Base-by-base conservation (phyloP, 2,888 invertebrate species). In the Lasioglossum calceatum region DNA sequence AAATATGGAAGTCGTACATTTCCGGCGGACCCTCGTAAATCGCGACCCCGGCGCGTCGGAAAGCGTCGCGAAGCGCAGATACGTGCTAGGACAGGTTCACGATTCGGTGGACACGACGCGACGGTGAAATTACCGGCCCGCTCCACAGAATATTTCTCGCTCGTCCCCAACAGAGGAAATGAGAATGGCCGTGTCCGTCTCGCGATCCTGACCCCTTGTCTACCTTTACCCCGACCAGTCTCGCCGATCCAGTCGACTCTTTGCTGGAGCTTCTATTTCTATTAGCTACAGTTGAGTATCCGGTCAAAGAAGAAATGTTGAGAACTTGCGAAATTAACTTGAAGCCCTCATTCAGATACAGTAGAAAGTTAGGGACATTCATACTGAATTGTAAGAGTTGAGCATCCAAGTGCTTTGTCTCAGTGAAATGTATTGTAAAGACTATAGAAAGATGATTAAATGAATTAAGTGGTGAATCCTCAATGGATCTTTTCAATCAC, bases 1-100 rank as follows among this genome's bases (percentile, higher is more conserved):
- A 89, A 89, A 89, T 88, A 89, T 90, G 86, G 86, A 88, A 86
- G 85, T 80, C 82, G 80, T 85, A 88, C 84, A 58, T 89, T 89
- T 85, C 85, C 83, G 83, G 85, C 70, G 47, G 82, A 58, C 71
- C 80, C 87, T 89, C 86, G 88, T 89, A 86, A 89, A 89, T 89
- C 82, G 67, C 32, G 77, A 58, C 70, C 79, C 36, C 27, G 67
- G 23, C 50, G 50, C 50, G 50, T 50, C 50, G 50, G 23, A 2
- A 23, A 50, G 50, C 50, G 50, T 50, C 50, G 50, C 23, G 50
- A 50, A 50, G 23, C 58, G 44, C 16, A 50, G 72, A 47, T 58
- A 47, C 32, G 39, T 61, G 54, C n/a, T 64, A 39, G 44, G 58
- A 54, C 73, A 19, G 75, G 79, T 87, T 83, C 88, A 87, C 89